Evolutionary conservation across 2,797 vertebrate species (phyloP).

Genomic region (Girardinus metallicus): DNA sequence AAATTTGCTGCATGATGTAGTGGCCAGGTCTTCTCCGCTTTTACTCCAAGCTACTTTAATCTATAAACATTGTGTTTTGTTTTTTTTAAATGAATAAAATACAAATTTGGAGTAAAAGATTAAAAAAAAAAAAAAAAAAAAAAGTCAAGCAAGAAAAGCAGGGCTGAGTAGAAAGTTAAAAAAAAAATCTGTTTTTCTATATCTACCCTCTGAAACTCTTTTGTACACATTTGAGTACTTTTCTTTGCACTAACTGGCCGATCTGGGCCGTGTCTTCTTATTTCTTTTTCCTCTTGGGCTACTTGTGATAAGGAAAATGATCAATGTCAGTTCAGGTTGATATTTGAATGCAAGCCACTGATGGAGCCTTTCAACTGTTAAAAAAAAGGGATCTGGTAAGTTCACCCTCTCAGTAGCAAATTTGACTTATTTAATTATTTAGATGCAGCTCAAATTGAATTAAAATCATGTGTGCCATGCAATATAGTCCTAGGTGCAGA

Average conservation of each 20-base stretch:
- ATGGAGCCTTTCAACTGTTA: slow-evolving; percentile 76
- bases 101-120: slow-evolving; percentile 40
- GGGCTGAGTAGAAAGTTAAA: slow-evolving; percentile 24
- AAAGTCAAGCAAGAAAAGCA: slow-evolving; percentile 36
- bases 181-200: slow-evolving; percentile 67
- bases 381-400: slow-evolving; percentile 57
- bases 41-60: slow-evolving; percentile 53
- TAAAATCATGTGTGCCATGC: not conserved
- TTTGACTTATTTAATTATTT: not conserved
- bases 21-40: slow-evolving; percentile 59
- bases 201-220: slow-evolving; percentile 72
- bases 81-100: slow-evolving; percentile 47
- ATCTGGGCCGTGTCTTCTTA: slow-evolving; percentile 66
- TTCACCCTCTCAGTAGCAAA: slow-evolving; percentile 58
- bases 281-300: slow-evolving; percentile 70
- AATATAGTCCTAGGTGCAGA: not conserved
- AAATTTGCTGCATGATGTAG: slow-evolving; percentile 71
- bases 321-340: slow-evolving; percentile 75
- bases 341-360: slow-evolving; percentile 81
- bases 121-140: slow-evolving; percentile 14
- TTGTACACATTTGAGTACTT: slow-evolving; percentile 80
- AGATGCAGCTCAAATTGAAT: slow-evolving; percentile 13
- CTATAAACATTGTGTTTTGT: slow-evolving; percentile 51
- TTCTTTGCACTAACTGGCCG: slow-evolving; percentile 83
- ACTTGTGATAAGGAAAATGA: slow-evolving; percentile 71